phyloP scores from a whole-genome alignment of 2,888 invertebrate species.

The Drepana falcataria region DNA sequence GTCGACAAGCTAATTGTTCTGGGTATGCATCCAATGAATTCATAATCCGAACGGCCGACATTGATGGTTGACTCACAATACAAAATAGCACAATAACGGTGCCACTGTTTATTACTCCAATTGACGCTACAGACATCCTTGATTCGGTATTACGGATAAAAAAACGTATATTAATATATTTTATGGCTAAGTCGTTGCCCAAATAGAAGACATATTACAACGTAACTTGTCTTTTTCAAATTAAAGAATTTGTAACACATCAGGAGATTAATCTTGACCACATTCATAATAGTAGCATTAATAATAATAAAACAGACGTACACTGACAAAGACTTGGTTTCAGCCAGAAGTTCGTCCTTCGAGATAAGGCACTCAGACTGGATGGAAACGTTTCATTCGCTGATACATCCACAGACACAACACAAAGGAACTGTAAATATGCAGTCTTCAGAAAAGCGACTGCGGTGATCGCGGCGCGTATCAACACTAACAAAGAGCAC shows the following conservation, averaged over 20 bases:
- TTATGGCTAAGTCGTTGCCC: constrained; percentile 35
- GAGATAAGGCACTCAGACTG: constrained; percentile 51
- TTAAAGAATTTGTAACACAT: too few species aligned
- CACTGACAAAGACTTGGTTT: too few species aligned
- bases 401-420: constrained; percentile 35
- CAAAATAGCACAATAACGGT: constrained; percentile 2
- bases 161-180: constrained; percentile 21
- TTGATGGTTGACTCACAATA: neutral
- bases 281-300: too few species aligned
- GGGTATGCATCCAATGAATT: neutral
- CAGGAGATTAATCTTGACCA: too few species aligned
- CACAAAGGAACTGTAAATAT: constrained; percentile 60
- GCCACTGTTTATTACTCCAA: constrained; percentile 5
- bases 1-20: neutral
- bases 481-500: constrained; percentile 52
- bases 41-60: neutral
- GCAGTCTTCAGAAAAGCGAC: constrained; percentile 35
- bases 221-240: too few species aligned
- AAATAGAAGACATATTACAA: too few species aligned
- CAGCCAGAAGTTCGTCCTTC: too few species aligned
- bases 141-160: constrained; percentile 8
- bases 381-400: constrained; percentile 46
- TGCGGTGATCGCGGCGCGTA: constrained; percentile 28
- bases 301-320: too few species aligned
- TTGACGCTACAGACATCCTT: constrained; percentile 12